Percentiles rank a stretch among this genome's conserved stretches.
Conservation (phyloP, 1,140 invertebrate species). For the Drosophila pallidifrons region DNA sequence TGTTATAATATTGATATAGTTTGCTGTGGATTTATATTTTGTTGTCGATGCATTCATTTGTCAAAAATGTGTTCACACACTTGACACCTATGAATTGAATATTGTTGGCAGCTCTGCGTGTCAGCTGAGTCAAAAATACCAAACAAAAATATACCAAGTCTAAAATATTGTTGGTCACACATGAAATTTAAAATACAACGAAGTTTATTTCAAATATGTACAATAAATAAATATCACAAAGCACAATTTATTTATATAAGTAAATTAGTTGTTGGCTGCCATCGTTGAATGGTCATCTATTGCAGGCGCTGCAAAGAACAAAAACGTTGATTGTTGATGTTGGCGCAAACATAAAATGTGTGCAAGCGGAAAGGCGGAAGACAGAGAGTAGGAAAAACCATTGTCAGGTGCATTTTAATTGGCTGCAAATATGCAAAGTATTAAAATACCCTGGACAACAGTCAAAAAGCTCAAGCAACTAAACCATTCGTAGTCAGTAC, state of each 20-base stretch:
- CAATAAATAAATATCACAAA: constrained; percentile 66
- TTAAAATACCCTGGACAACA: constrained; percentile 37
- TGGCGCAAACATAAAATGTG: background rate
- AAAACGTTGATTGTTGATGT: constrained; percentile 7
- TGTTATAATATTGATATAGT: background rate
- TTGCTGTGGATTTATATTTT: background rate
- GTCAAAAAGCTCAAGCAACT: constrained; percentile 78
- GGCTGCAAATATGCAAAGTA: background rate
- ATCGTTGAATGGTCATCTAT: constrained; percentile 21
- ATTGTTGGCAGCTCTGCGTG: constrained; percentile 40
- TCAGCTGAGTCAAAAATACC: constrained; percentile 44
- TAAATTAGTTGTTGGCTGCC: constrained; percentile 14
- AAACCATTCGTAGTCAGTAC: constrained; percentile 86
- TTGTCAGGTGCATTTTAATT: constrained; percentile 27
- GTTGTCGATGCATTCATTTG: background rate
- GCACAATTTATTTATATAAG: constrained; percentile 25
- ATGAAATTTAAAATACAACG: constrained; percentile 29
- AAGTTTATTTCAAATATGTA: constrained; percentile 53
- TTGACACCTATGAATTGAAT: background rate
- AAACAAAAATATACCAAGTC: constrained; percentile 4
- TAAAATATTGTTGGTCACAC: constrained; percentile 37
- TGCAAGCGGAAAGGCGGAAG: background rate
- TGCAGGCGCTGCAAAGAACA: constrained; percentile 69
- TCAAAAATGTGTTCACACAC: constrained; percentile 2
- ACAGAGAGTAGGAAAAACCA: background rate